Conservation (phyloP, 2,888 invertebrate genomes). For the Anticlea derivata region DNA sequence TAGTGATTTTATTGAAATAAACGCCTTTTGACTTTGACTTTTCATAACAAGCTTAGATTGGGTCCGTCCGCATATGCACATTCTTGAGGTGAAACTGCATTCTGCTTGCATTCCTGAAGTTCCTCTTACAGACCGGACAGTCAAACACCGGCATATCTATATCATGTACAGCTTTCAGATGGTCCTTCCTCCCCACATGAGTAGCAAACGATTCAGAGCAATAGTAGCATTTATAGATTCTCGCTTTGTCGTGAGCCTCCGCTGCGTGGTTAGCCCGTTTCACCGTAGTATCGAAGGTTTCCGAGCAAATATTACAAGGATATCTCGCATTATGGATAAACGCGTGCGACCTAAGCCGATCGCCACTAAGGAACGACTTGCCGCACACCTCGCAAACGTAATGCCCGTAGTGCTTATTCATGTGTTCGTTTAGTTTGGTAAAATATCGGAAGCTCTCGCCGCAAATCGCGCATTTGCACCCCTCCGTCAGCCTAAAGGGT, state of each 20-base stretch:
- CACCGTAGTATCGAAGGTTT: constrained; percentile 3
- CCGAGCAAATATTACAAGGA: constrained; percentile 9
- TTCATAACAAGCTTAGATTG: background rate
- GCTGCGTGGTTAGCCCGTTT: constrained; percentile 2
- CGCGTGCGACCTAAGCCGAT: constrained; percentile 11
- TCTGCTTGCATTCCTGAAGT: constrained; percentile 5
- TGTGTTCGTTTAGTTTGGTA: constrained; percentile 22
- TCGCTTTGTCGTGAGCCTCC: constrained; percentile 5
- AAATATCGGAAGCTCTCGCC: constrained; percentile 16
- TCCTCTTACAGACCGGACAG: constrained; percentile 11
- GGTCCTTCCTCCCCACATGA: background rate
- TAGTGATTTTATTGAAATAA: no score
- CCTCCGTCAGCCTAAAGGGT: constrained; percentile 8
- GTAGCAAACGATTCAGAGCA: constrained; percentile 10
- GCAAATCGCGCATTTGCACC: constrained; percentile 21
- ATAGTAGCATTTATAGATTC: constrained; percentile 8
- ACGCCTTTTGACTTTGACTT: no score
- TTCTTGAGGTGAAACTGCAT: constrained; percentile 15
- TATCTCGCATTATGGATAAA: constrained; percentile 2
- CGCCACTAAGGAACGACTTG: constrained; percentile 13
- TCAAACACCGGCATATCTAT: constrained; percentile 15
- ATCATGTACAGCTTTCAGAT: constrained; percentile 10
- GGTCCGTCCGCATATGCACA: constrained; percentile 1
- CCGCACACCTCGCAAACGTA: constrained; percentile 17
- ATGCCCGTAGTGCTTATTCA: constrained; percentile 26